These are phyloP conservation scores for Puntigrus tetrazona DNA, from an alignment of 2,113 vertebrate genomes.

Conservation along the genomic window DNA sequence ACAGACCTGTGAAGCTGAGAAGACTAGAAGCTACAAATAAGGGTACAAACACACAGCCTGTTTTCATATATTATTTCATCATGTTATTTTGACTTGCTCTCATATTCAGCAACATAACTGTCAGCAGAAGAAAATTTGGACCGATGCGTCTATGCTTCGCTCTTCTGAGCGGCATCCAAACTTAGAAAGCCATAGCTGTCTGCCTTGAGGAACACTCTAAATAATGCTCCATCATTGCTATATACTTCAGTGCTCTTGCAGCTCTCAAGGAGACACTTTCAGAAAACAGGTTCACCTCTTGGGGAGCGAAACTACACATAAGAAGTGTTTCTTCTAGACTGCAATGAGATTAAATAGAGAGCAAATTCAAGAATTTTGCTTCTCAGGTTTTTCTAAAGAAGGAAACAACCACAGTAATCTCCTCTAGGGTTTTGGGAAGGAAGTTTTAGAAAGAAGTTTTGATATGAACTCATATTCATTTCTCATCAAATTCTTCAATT, in stretches of 20 bases:
- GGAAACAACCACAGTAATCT: not conserved
- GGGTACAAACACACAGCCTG: not conserved
- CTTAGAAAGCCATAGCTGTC: not conserved
- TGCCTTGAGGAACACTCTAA: not conserved
- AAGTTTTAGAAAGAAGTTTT: too few relatives aligned
- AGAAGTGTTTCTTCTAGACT: not conserved
- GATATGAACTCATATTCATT: not conserved
- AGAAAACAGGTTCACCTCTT: not conserved
- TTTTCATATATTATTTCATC: conserved; percentile 15
- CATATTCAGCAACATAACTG: not conserved
- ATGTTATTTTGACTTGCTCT: not conserved
- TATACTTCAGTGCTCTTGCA: conserved; percentile 9
- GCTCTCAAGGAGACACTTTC: conserved; percentile 6
- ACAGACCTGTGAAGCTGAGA: conserved; percentile 23
- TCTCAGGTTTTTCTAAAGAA: not conserved
- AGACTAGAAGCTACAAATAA: conserved; percentile 29
- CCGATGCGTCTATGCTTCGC: not conserved
- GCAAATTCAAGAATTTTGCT: not conserved
- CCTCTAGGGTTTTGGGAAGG: not conserved
- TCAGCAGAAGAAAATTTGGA: not conserved
- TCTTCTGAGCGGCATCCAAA: not conserved
- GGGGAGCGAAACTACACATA: not conserved
- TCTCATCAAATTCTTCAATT: not conserved
- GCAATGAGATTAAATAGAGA: not conserved
- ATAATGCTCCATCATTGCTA: not conserved